These are phyloP conservation scores for Drosophila sucinea DNA, from an alignment of 1,140 invertebrate genomes.

Conservation along the genomic window DNA sequence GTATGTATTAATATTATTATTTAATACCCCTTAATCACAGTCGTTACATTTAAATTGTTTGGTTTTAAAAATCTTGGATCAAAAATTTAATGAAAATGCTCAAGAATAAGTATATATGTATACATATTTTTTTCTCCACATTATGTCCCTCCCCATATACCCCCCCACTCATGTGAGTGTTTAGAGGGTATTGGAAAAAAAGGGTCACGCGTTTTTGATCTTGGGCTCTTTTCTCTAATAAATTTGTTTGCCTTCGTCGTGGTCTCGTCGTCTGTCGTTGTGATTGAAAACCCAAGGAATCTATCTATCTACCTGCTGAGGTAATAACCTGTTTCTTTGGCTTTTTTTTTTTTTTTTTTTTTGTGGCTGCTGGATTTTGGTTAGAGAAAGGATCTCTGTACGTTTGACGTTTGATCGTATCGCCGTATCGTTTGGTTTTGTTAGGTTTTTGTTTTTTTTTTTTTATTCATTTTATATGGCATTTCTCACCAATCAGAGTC, in stretches of 20 bases:
- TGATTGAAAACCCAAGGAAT: slow-evolving; percentile 69
- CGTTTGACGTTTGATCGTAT: slow-evolving; percentile 40
- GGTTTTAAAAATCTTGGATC: no score
- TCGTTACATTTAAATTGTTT: no score
- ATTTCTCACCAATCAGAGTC: slow-evolving; percentile 70
- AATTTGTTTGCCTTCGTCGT: slow-evolving; percentile 55
- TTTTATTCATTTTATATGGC: slow-evolving; percentile 34
- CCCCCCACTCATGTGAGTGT: background rate
- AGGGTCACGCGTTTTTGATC: slow-evolving; percentile 50
- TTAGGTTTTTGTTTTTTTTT: no score
- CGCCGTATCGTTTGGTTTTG: slow-evolving; percentile 8
- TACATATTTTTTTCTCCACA: background rate
- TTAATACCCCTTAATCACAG: no score
- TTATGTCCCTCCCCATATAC: slow-evolving; percentile 2
- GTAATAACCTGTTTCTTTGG: slow-evolving; percentile 41
- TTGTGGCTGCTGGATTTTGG: slow-evolving; percentile 55
- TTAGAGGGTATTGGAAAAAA: slow-evolving; percentile 28
- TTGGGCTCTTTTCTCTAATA: slow-evolving; percentile 49
- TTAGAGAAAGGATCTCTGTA: slow-evolving; percentile 48
- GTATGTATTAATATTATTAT: no score
- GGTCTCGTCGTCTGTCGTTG: slow-evolving; percentile 23
- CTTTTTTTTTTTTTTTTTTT: slow-evolving; percentile 39
- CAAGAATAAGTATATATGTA: no score
- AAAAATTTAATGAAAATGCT: no score
- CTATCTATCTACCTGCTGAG: slow-evolving; percentile 57